phyloP scores from a whole-genome alignment of 2,888 invertebrate species.

The Drosophila nr. medialis region DNA sequence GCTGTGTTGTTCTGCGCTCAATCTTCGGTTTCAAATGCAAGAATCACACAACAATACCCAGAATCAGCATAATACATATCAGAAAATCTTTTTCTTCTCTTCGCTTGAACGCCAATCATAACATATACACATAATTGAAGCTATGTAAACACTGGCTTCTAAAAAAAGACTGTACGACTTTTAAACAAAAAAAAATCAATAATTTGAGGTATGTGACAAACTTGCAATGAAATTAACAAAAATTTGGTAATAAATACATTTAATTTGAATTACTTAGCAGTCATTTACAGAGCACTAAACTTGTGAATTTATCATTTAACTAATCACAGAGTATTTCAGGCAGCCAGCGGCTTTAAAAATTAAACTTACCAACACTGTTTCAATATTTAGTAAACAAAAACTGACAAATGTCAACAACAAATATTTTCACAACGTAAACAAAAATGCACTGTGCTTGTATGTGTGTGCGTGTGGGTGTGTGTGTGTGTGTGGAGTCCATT shows the following conservation, averaged over 20 bases:
- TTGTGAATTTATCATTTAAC: not conserved
- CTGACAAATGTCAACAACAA: constrained; percentile 35
- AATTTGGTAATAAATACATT: not conserved
- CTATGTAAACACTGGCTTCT: not conserved
- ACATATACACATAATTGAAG: not conserved
- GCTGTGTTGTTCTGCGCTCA: not conserved
- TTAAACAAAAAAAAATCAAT: not conserved
- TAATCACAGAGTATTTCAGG: not conserved
- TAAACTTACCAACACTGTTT: constrained; percentile 9
- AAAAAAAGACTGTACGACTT: not conserved
- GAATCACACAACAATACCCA: constrained; percentile 18
- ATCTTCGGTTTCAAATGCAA: constrained; percentile 12
- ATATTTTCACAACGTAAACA: constrained; percentile 42
- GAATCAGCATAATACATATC: constrained; percentile 29
- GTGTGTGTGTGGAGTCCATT: not conserved
- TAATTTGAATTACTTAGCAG: not conserved
- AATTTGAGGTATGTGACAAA: not conserved
- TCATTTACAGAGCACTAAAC: not conserved
- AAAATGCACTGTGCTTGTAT: constrained; percentile 13
- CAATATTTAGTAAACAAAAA: constrained; percentile 15
- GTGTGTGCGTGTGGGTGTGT: not conserved
- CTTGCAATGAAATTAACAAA: not conserved
- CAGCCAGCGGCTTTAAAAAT: not conserved
- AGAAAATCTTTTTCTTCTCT: constrained; percentile 11
- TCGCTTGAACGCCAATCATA: not conserved